Conservation (phyloP, 1,140 invertebrate species). For the Brachionus plicatilis region DNA sequence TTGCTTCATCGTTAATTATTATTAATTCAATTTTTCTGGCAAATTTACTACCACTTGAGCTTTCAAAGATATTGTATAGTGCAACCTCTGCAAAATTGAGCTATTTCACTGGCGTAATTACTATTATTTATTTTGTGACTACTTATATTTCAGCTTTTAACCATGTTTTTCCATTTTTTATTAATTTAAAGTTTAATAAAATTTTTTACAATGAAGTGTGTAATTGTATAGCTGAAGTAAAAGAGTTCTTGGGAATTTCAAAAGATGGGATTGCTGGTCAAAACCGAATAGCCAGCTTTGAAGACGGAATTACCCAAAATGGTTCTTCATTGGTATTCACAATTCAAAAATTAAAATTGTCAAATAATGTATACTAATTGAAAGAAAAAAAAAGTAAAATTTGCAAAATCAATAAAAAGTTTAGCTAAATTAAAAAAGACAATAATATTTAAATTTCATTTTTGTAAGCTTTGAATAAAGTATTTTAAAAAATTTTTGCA, state of each 20-base stretch:
- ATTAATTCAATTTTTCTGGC: not conserved
- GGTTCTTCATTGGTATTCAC: not conserved
- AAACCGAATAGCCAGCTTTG: not conserved
- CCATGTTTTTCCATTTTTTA: not conserved
- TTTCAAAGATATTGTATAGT: not conserved
- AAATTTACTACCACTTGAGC: not conserved
- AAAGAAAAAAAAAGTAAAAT: too few species aligned
- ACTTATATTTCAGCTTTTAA: slow-evolving; percentile 2
- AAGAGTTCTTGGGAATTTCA: not conserved
- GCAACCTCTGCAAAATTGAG: not conserved
- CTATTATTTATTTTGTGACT: not conserved
- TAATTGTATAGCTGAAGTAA: not conserved
- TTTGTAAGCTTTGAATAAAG: too few species aligned
- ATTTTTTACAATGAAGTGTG: not conserved
- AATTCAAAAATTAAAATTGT: not conserved
- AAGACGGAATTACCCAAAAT: not conserved
- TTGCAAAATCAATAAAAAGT: too few species aligned
- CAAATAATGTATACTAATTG: not conserved
- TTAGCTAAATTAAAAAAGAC: too few species aligned
- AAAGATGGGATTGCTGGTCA: not conserved
- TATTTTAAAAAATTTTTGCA: too few species aligned
- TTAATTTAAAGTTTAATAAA: slow-evolving; percentile 11
- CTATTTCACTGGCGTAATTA: not conserved
- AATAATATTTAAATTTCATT: too few species aligned
- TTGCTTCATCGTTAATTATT: not conserved